Evolutionary conservation across 2,797 vertebrate species (phyloP).

Genomic region (Pelodytes ibericus): DNA sequence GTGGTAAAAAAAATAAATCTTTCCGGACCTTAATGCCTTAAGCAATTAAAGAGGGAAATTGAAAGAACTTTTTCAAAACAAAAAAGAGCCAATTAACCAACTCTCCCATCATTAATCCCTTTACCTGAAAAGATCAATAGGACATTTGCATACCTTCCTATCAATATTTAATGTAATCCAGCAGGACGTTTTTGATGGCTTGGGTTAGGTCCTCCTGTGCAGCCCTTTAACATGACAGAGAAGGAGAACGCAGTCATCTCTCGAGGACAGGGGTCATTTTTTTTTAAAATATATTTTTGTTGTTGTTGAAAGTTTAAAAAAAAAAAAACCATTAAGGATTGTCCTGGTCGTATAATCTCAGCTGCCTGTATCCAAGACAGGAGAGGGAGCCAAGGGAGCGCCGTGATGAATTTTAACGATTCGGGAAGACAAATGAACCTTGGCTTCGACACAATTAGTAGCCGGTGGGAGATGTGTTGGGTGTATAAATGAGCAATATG

Average conservation of each 20-base stretch:
- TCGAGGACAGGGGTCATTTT: constrained; percentile 70
- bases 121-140: constrained; percentile 78
- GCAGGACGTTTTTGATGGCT: constrained; percentile 77
- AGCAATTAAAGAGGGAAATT: too few relatives aligned
- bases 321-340: constrained; percentile 71
- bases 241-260: constrained; percentile 72
- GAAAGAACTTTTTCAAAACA: too few relatives aligned
- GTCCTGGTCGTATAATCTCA: constrained; percentile 77
- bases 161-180: constrained; percentile 89
- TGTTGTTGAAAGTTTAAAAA: constrained; percentile 67
- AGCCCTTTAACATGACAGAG: constrained; percentile 78
- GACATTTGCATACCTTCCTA: constrained; percentile 85
- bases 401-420: constrained; percentile 84
- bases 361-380: constrained; percentile 69
- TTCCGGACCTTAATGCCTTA: too few relatives aligned
- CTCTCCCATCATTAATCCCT: constrained; percentile 68
- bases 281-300: too few relatives aligned
- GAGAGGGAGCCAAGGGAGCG: constrained; percentile 66
- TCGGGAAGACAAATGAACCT: constrained; percentile 84
- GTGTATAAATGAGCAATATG: constrained; percentile 92
- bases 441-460: constrained; percentile 83
- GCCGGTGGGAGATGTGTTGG: constrained; percentile 84
- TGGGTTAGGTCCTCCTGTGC: constrained; percentile 67
- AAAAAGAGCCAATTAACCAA: constrained; percentile 54
- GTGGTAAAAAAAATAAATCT: too few relatives aligned